A percentile compares a stretch with the other conserved stretches of the same genome.
Conservation (phyloP, 2,797 vertebrate genomes). For the Megalops cyprinoides region DNA sequence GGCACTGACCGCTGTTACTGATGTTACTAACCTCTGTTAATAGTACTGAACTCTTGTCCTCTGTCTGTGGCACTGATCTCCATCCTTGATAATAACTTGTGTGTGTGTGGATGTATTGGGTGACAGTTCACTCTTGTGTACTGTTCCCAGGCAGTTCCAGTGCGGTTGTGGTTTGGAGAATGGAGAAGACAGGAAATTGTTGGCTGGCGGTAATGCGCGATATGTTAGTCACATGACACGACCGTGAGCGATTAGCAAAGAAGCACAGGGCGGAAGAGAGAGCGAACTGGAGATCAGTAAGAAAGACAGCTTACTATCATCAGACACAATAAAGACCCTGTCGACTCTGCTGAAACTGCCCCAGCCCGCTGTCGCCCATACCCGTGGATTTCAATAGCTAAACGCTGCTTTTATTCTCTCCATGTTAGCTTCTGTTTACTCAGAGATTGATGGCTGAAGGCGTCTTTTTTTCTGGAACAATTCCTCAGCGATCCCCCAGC, state of each 20-base stretch:
- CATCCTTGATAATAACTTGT: no score
- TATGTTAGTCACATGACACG: neutral
- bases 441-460: neutral
- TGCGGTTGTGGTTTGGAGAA: no score
- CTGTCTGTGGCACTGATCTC: no score
- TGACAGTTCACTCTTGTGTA: neutral
- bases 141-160: neutral
- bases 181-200: no score
- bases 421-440: neutral
- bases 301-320: neutral
- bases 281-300: neutral
- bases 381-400: neutral
- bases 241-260: neutral
- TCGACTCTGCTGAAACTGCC: neutral
- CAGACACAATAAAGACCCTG: neutral
- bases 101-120: neutral
- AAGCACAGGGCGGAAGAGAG: neutral
- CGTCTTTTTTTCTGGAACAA: neutral
- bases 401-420: neutral
- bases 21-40: no score
- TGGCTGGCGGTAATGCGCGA: neutral
- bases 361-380: neutral
- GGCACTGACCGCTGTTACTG: no score
- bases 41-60: no score
- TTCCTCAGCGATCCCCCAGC: no score